These are phyloP conservation scores for Aporophyla nigra DNA, from an alignment of 2,888 invertebrate species.

Conservation along the genomic window DNA sequence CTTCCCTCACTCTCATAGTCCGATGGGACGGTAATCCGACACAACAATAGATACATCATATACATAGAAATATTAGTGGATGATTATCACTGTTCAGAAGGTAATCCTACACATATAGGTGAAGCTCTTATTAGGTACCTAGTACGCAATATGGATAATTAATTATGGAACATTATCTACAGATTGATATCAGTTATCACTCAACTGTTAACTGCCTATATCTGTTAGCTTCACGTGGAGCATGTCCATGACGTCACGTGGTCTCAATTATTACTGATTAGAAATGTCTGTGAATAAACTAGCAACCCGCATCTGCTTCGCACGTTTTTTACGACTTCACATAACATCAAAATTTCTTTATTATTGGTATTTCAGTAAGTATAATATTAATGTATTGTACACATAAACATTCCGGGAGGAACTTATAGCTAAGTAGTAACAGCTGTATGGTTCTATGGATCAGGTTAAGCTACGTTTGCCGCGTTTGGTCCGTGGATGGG, in stretches of 20 bases:
- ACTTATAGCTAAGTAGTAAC: too few species aligned
- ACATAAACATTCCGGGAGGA: too few species aligned
- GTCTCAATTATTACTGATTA: not conserved
- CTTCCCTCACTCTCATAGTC: too few species aligned
- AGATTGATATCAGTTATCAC: slow-evolving; percentile 24
- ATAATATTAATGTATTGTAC: too few species aligned
- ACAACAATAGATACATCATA: not conserved
- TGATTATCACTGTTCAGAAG: not conserved
- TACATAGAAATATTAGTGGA: not conserved
- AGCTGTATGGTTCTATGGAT: too few species aligned
- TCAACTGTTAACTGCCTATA: slow-evolving; percentile 3
- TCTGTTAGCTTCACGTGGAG: not conserved
- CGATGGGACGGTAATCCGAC: too few species aligned
- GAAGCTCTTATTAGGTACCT: slow-evolving; percentile 8
- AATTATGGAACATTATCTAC: slow-evolving; percentile 32
- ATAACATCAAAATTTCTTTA: not conserved
- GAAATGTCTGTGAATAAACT: not conserved
- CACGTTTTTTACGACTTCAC: not conserved
- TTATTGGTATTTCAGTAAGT: not conserved
- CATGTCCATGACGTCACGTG: not conserved
- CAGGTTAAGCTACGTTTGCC: too few species aligned
- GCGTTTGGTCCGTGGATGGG: too few species aligned
- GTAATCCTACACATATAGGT: not conserved
- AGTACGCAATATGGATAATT: slow-evolving; percentile 23
- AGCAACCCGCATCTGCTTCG: not conserved